These are phyloP conservation scores for Psittacara wagleri DNA, from an alignment of 2,113 vertebrate genomes.

Conservation along the genomic window DNA sequence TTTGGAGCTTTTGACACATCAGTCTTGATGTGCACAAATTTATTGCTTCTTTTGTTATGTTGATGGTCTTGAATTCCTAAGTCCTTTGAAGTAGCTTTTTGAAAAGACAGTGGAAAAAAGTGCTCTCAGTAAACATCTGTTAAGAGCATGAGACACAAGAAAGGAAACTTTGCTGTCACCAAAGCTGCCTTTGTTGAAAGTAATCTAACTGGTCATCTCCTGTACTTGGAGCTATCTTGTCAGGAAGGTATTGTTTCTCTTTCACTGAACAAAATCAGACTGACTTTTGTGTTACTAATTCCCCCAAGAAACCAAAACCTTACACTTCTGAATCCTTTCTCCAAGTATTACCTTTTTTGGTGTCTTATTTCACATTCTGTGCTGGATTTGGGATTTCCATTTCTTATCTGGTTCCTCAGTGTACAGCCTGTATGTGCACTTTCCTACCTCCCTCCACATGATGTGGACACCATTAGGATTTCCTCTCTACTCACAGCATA, in stretches of 20 bases:
- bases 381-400: background rate
- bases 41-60: slow-evolving; percentile 27
- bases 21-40: slow-evolving; percentile 14
- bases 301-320: slow-evolving; percentile 15
- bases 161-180: slow-evolving; percentile 29
- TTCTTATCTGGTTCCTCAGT: background rate
- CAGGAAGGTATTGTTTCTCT: slow-evolving; percentile 53
- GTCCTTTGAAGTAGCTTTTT: slow-evolving; percentile 37
- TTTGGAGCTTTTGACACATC: slow-evolving; percentile 24
- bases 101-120: slow-evolving; percentile 3
- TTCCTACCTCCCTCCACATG: background rate
- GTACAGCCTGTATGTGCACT: rapidly evolving
- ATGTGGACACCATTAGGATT: background rate
- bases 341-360: background rate
- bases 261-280: slow-evolving; percentile 37
- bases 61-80: slow-evolving; percentile 9
- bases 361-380: background rate
- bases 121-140: slow-evolving; percentile 59
- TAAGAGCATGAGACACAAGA: slow-evolving; percentile 10
- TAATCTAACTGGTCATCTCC: slow-evolving; percentile 59
- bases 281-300: slow-evolving; percentile 36
- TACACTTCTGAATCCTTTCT: background rate
- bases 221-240: slow-evolving; percentile 52
- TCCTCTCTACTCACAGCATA: background rate
- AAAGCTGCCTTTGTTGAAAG: slow-evolving; percentile 20